These are phyloP conservation scores for Lepidocyrtinus sp. DNA, from an alignment of 2,888 invertebrate species.

Conservation along the genomic window DNA sequence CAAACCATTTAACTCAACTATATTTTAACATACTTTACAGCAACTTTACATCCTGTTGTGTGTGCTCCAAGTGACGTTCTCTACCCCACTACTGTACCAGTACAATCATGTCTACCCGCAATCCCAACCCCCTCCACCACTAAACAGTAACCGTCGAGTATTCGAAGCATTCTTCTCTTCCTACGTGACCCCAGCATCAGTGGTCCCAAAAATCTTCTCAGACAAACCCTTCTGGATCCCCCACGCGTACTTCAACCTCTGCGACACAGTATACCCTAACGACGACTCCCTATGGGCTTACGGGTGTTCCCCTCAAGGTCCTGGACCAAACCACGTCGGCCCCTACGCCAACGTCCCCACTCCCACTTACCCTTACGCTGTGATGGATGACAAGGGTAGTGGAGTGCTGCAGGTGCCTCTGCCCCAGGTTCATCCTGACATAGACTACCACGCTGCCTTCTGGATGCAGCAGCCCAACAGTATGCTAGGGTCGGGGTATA, in stretches of 20 bases:
- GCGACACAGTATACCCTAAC: not conserved
- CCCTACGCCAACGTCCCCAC: not conserved
- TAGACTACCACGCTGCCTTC: not conserved
- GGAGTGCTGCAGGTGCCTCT: not conserved
- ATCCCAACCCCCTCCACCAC: too few species aligned
- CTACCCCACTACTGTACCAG: too few species aligned
- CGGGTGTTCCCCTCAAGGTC: constrained; percentile 6
- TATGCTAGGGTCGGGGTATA: not conserved
- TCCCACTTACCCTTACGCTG: not conserved
- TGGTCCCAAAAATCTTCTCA: constrained; percentile 9
- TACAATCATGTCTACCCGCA: too few species aligned
- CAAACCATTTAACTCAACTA: too few species aligned
- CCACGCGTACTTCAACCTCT: constrained; percentile 29
- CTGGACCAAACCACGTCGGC: not conserved
- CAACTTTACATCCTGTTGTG: too few species aligned
- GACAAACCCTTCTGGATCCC: constrained; percentile 24
- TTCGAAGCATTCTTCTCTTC: not conserved
- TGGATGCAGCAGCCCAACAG: not conserved
- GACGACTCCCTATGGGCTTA: constrained; percentile 25
- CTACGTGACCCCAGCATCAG: not conserved
- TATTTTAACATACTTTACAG: too few species aligned
- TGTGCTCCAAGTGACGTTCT: too few species aligned
- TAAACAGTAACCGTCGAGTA: not conserved
- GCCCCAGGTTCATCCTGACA: not conserved
- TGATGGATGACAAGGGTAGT: not conserved